Evolutionary conservation across 2,797 vertebrate species (phyloP).

Genomic region (Pterois miles): DNA sequence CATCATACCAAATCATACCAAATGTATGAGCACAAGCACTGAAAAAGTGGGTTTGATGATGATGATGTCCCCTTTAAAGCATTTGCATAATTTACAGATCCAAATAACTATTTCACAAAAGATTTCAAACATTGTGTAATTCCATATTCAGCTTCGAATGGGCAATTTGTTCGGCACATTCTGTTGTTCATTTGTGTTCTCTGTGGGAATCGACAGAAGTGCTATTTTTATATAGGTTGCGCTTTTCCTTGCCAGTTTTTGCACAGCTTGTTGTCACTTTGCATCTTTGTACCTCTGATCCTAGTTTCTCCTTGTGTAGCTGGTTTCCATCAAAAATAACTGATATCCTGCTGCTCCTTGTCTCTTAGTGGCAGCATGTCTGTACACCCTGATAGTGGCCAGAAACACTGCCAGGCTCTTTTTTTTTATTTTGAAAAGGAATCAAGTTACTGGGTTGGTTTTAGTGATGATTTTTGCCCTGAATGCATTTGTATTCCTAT

Average conservation of each 20-base stretch:
- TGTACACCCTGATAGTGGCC: neutral
- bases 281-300: constrained; percentile 12
- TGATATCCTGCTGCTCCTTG: constrained; percentile 2
- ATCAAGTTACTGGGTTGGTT: neutral
- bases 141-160: neutral
- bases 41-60: neutral
- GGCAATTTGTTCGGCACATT: neutral
- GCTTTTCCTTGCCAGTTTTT: neutral
- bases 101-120: neutral
- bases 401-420: neutral
- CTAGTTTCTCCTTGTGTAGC: neutral
- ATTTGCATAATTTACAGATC: neutral
- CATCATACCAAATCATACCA: too few species aligned
- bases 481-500: neutral
- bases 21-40: neutral
- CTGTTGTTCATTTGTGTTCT: neutral
- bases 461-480: neutral
- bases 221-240: neutral
- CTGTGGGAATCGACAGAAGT: neutral
- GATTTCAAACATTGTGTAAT: neutral
- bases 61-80: neutral
- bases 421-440: neutral
- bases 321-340: constrained; percentile 16
- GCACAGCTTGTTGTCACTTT: constrained; percentile 23
- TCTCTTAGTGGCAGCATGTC: neutral